Evolutionary conservation across 2,888 invertebrate species (phyloP).

Genomic region (Punctoribates punctum): DNA sequence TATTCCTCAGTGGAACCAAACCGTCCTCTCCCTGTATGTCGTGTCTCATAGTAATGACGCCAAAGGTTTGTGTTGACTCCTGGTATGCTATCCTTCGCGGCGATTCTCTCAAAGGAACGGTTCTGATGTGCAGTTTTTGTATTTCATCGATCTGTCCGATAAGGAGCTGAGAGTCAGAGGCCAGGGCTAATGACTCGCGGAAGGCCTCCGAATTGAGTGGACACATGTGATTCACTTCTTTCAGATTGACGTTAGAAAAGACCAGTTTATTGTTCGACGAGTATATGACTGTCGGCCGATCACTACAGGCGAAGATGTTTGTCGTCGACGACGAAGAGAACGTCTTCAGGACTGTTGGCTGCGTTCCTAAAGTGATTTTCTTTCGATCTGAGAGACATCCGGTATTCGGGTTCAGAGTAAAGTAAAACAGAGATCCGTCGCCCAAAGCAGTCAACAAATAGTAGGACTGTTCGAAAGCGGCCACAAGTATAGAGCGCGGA

Average conservation of each 20-base stretch:
- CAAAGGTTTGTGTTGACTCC: conserved; percentile 87
- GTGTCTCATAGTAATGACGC: conserved; percentile 81
- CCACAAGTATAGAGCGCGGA: conserved; percentile 89
- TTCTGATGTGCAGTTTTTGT: conserved; percentile 93
- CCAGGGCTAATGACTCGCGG: conserved; percentile 82
- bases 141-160: conserved; percentile 98
- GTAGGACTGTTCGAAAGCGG: conserved; percentile 84
- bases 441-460: conserved; percentile 89
- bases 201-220: conserved; percentile 92
- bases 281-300: conserved; percentile 96
- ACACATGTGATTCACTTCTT: conserved; percentile 86
- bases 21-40: conserved; percentile 63
- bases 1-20: conserved; percentile 24
- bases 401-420: conserved; percentile 70
- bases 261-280: conserved; percentile 98
- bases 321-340: conserved; percentile 78
- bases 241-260: conserved; percentile 78
- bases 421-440: conserved; percentile 97
- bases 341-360: conserved; percentile 86
- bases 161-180: conserved; percentile 81
- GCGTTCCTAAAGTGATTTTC: conserved; percentile 90
- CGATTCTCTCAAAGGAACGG: conserved; percentile 89
- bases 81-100: conserved; percentile 92
- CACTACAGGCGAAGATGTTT: conserved; percentile 98
- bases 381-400: conserved; percentile 81